Evolutionary conservation across 2,888 invertebrate species (phyloP).

Genomic region (Apodemia duryi): DNA sequence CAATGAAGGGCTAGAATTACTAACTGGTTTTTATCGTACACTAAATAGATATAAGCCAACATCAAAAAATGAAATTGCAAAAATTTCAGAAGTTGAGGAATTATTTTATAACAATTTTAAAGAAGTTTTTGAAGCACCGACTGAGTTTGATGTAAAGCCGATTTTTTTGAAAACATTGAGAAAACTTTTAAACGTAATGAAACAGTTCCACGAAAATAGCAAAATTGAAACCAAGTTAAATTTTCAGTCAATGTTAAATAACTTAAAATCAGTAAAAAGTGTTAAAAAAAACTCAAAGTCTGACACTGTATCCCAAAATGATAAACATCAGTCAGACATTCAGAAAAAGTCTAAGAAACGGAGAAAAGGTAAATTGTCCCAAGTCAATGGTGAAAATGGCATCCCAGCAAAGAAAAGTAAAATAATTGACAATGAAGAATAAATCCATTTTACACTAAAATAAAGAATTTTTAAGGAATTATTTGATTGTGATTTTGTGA

Average conservation of each 20-base stretch:
- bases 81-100: conserved; percentile 63
- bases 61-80: conserved; percentile 46
- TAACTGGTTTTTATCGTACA: conserved; percentile 82
- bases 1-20: conserved; percentile 83
- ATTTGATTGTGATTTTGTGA: background rate
- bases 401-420: conserved; percentile 47
- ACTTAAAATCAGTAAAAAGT: conserved; percentile 47
- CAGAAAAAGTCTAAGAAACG: conserved; percentile 52
- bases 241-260: conserved; percentile 38
- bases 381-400: conserved; percentile 48
- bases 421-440: conserved; percentile 42
- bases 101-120: conserved; percentile 62
- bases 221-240: conserved; percentile 52
- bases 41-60: conserved; percentile 66
- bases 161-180: conserved; percentile 78
- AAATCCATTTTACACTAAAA: background rate
- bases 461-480: background rate
- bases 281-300: conserved; percentile 43
- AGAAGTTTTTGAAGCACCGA: conserved; percentile 53
- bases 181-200: conserved; percentile 73
- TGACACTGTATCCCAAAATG: conserved; percentile 30
- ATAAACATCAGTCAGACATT: conserved; percentile 38
- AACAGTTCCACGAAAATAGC: conserved; percentile 62
- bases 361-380: conserved; percentile 38
- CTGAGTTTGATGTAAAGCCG: conserved; percentile 70